Evolutionary conservation across 2,888 invertebrate genomes (phyloP).

Genomic region (Encarsia formosa): DNA sequence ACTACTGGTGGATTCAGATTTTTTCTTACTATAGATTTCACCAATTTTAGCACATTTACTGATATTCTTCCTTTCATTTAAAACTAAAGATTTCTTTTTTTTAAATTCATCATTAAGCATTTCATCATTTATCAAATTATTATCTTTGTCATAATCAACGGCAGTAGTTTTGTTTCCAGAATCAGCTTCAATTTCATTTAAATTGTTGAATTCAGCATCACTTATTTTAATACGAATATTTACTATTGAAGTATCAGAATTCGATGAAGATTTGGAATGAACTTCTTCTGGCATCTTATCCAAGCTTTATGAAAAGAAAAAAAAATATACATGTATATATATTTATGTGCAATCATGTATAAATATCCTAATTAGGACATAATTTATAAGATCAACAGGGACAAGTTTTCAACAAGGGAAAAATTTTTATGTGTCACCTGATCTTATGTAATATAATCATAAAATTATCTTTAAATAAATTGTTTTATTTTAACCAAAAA

Average conservation of each 20-base stretch:
- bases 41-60: conserved; percentile 1
- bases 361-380: too few species aligned
- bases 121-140: neutral
- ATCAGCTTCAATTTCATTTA: conserved; percentile 26
- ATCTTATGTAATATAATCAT: too few species aligned
- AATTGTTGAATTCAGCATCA: conserved; percentile 18
- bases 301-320: too few species aligned
- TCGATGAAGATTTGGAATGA: neutral
- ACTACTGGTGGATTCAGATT: conserved; percentile 35
- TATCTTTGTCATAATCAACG: conserved; percentile 19
- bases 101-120: neutral
- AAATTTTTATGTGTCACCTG: too few species aligned
- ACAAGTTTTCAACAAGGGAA: too few species aligned
- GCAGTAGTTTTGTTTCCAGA: conserved; percentile 19
- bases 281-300: conserved; percentile 16
- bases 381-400: too few species aligned
- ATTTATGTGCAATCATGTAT: too few species aligned
- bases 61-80: neutral
- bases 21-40: conserved; percentile 35
- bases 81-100: neutral
- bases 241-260: conserved; percentile 22
- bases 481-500: too few species aligned
- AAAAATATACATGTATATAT: too few species aligned
- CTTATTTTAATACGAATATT: conserved; percentile 28
- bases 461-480: too few species aligned